These are phyloP conservation scores for Chionomys nivalis DNA, from an alignment of 2,113 vertebrate genomes.

Conservation along the genomic window DNA sequence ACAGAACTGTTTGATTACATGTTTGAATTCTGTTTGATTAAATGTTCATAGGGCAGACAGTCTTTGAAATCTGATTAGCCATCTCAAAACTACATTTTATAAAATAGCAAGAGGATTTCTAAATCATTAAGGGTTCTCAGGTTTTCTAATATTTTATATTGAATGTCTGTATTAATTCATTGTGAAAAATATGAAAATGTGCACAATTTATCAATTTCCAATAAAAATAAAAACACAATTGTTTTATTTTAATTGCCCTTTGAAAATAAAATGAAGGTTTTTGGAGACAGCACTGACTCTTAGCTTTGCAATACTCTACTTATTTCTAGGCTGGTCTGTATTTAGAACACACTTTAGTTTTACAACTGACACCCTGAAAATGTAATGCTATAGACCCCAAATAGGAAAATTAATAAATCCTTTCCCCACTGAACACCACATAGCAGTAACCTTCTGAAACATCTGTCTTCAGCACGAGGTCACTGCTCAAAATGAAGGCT, in stretches of 20 bases:
- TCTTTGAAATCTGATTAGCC: slow-evolving; percentile 53
- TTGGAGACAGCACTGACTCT: not conserved
- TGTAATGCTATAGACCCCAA: not conserved
- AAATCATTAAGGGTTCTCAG: slow-evolving; percentile 24
- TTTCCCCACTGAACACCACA: not conserved
- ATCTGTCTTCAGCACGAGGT: not conserved
- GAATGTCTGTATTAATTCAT: not conserved
- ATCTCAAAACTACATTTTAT: not conserved
- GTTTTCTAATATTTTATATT: not conserved
- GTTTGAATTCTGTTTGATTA: slow-evolving; percentile 44
- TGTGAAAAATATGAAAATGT: slow-evolving; percentile 30
- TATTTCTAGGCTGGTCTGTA: slow-evolving; percentile 25
- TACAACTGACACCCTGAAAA: not conserved
- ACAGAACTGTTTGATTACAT: not conserved
- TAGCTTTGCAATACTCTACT: not conserved
- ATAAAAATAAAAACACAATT: not conserved
- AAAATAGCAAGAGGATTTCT: not conserved
- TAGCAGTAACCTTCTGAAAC: not conserved
- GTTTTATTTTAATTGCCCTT: not conserved
- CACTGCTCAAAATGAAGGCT: not conserved
- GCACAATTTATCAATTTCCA: not conserved
- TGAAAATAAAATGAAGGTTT: not conserved
- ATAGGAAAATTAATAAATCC: not conserved
- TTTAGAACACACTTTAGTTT: not conserved
- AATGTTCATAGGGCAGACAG: slow-evolving; percentile 5